Conservation (phyloP, 2,888 invertebrate genomes). For the Ochropleura leucogaster region DNA sequence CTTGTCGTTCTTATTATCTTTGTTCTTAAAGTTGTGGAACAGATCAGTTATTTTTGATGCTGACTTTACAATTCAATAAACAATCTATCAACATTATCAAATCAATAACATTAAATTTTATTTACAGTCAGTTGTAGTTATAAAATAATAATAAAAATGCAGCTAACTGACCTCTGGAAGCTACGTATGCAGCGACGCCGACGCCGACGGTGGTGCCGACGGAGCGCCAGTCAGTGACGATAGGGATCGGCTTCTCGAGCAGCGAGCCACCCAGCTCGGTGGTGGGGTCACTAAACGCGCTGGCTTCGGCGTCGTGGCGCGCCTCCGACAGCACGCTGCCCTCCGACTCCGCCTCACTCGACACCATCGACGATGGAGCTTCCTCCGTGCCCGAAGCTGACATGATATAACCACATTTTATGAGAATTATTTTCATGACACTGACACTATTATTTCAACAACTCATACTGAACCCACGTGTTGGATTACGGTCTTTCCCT, state of each 20-base stretch:
- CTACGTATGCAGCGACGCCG: slow-evolving; percentile 68
- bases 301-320: slow-evolving; percentile 74
- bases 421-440: slow-evolving; percentile 28
- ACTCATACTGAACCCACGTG: neutral
- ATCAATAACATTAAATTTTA: slow-evolving; percentile 1
- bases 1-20: neutral
- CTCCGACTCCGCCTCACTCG: slow-evolving; percentile 87
- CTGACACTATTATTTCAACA: neutral
- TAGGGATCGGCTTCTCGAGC: slow-evolving; percentile 72
- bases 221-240: slow-evolving; percentile 77
- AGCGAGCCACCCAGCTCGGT: slow-evolving; percentile 64
- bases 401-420: slow-evolving; percentile 34
- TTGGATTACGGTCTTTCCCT: neutral
- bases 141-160: neutral
- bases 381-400: slow-evolving; percentile 82
- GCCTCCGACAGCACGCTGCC: slow-evolving; percentile 82
- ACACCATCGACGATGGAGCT: slow-evolving; percentile 87
- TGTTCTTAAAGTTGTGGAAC: neutral
- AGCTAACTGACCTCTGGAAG: slow-evolving; percentile 80
- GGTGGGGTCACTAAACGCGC: slow-evolving; percentile 64
- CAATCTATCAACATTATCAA: neutral
- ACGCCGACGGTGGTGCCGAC: slow-evolving; percentile 69
- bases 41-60: neutral
- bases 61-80: neutral
- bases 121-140: neutral